Conservation (phyloP, 2,113 vertebrate genomes). For the Columbina picui region DNA sequence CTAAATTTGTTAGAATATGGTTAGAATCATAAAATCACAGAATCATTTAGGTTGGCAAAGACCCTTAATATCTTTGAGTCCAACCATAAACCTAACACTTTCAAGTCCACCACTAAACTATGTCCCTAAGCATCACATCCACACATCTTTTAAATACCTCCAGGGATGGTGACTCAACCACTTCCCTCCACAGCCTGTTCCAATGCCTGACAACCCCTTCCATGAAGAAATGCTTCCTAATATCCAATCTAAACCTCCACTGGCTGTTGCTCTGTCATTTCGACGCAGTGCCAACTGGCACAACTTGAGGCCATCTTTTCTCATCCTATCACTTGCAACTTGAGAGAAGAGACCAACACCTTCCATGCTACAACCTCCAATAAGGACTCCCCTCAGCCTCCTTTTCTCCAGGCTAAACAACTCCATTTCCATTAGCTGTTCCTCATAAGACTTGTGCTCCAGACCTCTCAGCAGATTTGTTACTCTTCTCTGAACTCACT, state of each 20-base stretch:
- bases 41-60: neutral
- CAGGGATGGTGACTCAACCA: neutral
- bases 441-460: fast-evolving
- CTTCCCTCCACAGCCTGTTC: neutral
- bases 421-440: fast-evolving
- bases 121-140: fast-evolving
- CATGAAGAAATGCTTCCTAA: neutral
- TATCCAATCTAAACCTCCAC: neutral
- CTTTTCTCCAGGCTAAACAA: neutral
- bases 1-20: neutral
- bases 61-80: fast-evolving
- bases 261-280: too few relatives aligned
- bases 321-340: fast-evolving
- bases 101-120: neutral
- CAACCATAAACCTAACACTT: neutral
- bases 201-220: neutral
- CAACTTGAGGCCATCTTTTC: neutral
- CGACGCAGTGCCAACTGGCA: too few relatives aligned
- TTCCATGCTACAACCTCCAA: fast-evolving
- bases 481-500: neutral
- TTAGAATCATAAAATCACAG: neutral
- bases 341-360: fast-evolving
- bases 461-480: fast-evolving
- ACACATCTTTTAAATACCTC: neutral
- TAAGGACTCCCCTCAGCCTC: neutral